Evolutionary conservation across 2,888 invertebrate genomes (phyloP).

Genomic region (Orthosia gracilis): DNA sequence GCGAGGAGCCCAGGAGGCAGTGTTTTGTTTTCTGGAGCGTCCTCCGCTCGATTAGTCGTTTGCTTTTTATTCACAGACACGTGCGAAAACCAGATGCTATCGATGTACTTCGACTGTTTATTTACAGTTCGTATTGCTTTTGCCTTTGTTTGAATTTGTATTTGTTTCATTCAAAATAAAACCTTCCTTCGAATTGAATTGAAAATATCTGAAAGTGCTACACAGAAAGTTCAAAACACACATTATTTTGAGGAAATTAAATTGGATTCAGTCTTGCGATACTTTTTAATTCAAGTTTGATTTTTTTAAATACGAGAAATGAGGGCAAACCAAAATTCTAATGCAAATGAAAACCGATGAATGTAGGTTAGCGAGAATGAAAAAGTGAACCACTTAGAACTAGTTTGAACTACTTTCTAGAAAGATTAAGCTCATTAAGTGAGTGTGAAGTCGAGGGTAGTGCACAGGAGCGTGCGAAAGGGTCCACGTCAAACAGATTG

Average conservation of each 20-base stretch:
- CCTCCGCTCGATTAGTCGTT: constrained; percentile 80
- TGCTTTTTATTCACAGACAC: constrained; percentile 78
- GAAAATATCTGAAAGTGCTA: constrained; percentile 20
- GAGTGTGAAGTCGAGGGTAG: constrained; percentile 52
- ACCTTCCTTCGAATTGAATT: constrained; percentile 34
- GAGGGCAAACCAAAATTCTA: background rate
- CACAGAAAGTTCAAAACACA: background rate
- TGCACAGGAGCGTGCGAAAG: constrained; percentile 59
- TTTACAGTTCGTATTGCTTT: constrained; percentile 58
- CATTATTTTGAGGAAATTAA: constrained; percentile 2
- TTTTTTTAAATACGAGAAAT: background rate
- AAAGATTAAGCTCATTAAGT: constrained; percentile 60
- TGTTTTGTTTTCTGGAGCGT: constrained; percentile 81
- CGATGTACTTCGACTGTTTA: constrained; percentile 66
- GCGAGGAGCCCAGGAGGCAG: constrained; percentile 74
- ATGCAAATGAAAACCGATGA: constrained; percentile 26
- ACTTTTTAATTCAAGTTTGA: constrained; percentile 12
- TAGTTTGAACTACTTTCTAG: constrained; percentile 47
- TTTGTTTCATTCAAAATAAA: constrained; percentile 28
- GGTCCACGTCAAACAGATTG: constrained; percentile 67
- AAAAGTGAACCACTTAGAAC: constrained; percentile 44
- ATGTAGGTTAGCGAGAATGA: constrained; percentile 26
- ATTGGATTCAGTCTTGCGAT: background rate
- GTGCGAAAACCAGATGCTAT: constrained; percentile 75
- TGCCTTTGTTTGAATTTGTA: constrained; percentile 43